phyloP scores from a whole-genome alignment of 2,113 vertebrate species.

The Melanostigma gelatinosum region DNA sequence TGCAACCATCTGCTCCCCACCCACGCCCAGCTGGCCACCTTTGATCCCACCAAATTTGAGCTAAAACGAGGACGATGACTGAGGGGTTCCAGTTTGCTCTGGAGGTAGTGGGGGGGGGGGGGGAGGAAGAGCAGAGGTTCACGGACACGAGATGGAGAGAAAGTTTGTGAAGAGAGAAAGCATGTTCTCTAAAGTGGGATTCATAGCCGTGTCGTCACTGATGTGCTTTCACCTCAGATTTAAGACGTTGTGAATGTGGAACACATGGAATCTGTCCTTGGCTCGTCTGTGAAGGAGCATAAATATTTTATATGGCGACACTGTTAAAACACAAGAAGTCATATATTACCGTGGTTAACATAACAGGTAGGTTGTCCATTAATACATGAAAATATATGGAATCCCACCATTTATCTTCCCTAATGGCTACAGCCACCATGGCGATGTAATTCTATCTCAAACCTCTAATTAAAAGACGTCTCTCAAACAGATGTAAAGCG shows the following conservation, averaged over 20 bases:
- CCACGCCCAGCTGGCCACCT: constrained; percentile 83
- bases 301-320: constrained; percentile 16
- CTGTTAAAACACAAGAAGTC: constrained; percentile 13
- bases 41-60: constrained; percentile 83
- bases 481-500: constrained; percentile 76
- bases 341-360: constrained; percentile 11
- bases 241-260: constrained; percentile 11
- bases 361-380: constrained; percentile 56
- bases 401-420: constrained; percentile 61
- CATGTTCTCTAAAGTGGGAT: not conserved
- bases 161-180: constrained; percentile 37
- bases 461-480: constrained; percentile 76
- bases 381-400: constrained; percentile 58
- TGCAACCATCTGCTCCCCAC: constrained; percentile 82
- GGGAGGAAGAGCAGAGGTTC: constrained; percentile 69
- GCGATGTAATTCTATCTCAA: constrained; percentile 70
- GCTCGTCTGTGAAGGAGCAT: constrained; percentile 13
- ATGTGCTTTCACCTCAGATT: constrained; percentile 15
- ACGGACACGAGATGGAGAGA: constrained; percentile 54
- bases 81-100: constrained; percentile 83
- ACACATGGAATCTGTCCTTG: constrained; percentile 4
- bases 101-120: constrained; percentile 34
- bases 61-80: constrained; percentile 82
- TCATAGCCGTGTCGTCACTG: not conserved
- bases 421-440: constrained; percentile 58